Evolutionary conservation across 2,888 invertebrate species (phyloP), one percentile per base, ranked within the genome.

Genomic region (Scaptomyza polygonia): DNA sequence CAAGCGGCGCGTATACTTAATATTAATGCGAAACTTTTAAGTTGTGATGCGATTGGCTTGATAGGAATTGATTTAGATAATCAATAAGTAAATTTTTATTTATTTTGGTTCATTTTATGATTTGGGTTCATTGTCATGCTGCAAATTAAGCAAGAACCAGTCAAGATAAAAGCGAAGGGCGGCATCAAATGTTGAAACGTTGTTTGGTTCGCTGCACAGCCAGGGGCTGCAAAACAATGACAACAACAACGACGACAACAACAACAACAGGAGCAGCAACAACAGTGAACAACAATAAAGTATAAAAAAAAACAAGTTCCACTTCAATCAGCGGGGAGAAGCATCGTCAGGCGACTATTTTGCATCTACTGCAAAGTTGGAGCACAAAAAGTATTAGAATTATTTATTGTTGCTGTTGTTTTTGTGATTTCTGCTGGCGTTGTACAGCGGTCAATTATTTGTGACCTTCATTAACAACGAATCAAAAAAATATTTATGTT

Each of bases 1-100:
- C 25, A 25, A n/a, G 18, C 14, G 39, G 14, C n/a, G 30, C 67
- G 56, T 67, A 69, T 57, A 45, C 62, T 42, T 68, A 49, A 64
- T 47, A 44, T 40, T 32, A 44, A 32, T 25, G 16, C 6, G 16
- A 21, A 48, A 43, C 54, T 48, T 43, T 18, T 3, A 42, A 47
- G 11, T 18, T 32, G 2, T 1, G 8, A 8, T 27, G 29, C n/a
- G 5, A 18, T 42, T 30, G 14, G 5, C n/a, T n/a, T n/a, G n/a
- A n/a, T n/a, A n/a, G n/a, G n/a, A n/a, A n/a, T n/a, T 32, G 14
- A 30, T 32, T 49, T 5, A 4, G 5, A 8, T 49, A 18, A 40
- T 45, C 44, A 45, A 51, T 51, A 11, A 12, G n/a, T 7, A 1
- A 1, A 5, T 36, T 54, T 25, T 48, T 11, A 3, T 32, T 2